These are phyloP conservation scores for Tichodroma muraria DNA, from an alignment of 2,113 vertebrate species.

Conservation along the genomic window DNA sequence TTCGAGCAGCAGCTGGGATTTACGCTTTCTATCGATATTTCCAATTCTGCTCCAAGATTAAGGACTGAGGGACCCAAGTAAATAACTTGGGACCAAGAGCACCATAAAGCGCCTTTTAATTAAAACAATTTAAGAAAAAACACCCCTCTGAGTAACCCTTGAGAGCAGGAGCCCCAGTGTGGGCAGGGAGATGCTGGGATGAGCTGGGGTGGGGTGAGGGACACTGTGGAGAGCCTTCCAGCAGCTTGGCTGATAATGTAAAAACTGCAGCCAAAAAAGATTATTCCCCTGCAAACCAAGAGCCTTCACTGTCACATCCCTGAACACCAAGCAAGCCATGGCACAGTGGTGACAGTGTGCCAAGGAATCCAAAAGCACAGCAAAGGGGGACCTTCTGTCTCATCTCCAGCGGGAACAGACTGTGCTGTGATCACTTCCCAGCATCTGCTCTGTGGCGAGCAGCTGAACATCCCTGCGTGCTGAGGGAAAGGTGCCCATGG, in stretches of 20 bases:
- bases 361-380: neutral
- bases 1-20: conserved; percentile 77
- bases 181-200: neutral
- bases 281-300: neutral
- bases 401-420: neutral
- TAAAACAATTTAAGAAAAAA: conserved; percentile 55
- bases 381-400: neutral
- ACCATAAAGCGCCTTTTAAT: conserved; percentile 56
- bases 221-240: neutral
- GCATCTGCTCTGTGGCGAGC: neutral
- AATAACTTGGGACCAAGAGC: conserved; percentile 56
- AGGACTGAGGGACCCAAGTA: conserved; percentile 64
- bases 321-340: neutral
- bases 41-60: conserved; percentile 79
- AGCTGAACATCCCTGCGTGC: neutral
- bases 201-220: neutral
- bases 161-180: neutral
- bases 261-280: neutral
- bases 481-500: neutral
- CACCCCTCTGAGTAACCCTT: neutral
- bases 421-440: neutral
- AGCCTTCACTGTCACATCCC: neutral
- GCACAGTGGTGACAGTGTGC: neutral
- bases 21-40: conserved; percentile 81
- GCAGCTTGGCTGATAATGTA: neutral